A percentile compares a stretch with the other conserved stretches of the same genome.
These are phyloP conservation scores for Papilio polyxenes DNA, from an alignment of 1,140 invertebrate genomes.

Conservation along the genomic window DNA sequence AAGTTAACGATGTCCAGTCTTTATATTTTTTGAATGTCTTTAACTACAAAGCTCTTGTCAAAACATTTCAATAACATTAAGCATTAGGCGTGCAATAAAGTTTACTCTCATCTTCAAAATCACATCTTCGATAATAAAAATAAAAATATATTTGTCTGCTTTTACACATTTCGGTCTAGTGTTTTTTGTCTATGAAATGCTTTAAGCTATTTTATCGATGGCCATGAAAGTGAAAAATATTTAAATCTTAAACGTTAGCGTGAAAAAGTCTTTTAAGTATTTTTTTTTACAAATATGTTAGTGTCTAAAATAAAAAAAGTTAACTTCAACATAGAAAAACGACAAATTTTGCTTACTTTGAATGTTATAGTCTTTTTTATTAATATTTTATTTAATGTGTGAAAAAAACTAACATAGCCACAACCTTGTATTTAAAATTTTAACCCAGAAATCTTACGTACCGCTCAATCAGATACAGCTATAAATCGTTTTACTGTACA, in stretches of 20 bases:
- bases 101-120: constrained; percentile 52
- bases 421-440: neutral
- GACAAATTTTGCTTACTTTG: too few species aligned
- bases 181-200: constrained; percentile 9
- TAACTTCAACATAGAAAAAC: too few species aligned
- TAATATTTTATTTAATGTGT: too few species aligned
- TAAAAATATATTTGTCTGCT: constrained; percentile 36
- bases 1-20: too few species aligned
- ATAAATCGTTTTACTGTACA: constrained; percentile 14
- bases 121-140: constrained; percentile 43
- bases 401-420: neutral
- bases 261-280: neutral
- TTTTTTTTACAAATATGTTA: neutral
- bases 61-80: constrained; percentile 67
- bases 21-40: neutral
- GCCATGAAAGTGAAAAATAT: neutral
- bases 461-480: neutral
- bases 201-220: neutral
- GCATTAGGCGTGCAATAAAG: constrained; percentile 47
- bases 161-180: constrained; percentile 4
- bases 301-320: neutral
- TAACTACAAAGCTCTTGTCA: constrained; percentile 50
- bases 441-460: neutral
- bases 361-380: too few species aligned
- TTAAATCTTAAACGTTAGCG: neutral